phyloP scores from a whole-genome alignment of 2,113 vertebrate genomes.

The Rhynchopsitta pachyrhyncha region DNA sequence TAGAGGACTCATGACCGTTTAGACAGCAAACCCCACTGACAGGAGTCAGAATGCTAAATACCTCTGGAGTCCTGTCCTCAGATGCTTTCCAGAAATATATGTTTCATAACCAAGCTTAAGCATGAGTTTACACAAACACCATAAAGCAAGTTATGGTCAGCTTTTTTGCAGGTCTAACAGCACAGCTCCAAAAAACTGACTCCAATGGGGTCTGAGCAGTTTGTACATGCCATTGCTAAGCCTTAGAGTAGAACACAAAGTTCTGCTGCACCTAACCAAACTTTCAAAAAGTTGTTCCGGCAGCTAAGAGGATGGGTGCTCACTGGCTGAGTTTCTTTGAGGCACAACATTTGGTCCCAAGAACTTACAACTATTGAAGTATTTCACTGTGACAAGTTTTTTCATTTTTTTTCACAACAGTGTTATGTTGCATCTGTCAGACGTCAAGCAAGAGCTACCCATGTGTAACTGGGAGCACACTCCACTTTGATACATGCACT shows the following conservation, averaged over 20 bases:
- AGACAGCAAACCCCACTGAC: background rate
- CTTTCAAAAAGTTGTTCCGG: background rate
- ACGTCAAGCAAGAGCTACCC: background rate
- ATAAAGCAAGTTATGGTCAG: background rate
- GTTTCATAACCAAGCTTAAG: background rate
- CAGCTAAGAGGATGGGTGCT: background rate
- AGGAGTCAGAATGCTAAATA: background rate
- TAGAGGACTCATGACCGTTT: background rate
- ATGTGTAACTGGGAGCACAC: rapidly evolving
- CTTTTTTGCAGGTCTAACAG: background rate
- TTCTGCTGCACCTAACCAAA: rapidly evolving
- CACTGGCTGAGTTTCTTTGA: background rate
- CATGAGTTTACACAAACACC: background rate
- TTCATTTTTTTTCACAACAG: background rate
- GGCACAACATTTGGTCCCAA: background rate
- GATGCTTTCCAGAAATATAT: background rate
- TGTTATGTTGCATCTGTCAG: background rate
- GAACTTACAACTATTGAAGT: rapidly evolving
- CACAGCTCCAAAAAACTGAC: rapidly evolving
- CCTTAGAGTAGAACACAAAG: background rate
- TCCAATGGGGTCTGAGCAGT: background rate
- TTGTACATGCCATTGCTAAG: background rate
- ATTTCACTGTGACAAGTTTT: background rate
- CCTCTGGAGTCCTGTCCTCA: background rate
- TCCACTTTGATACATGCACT: rapidly evolving